phyloP scores from a whole-genome alignment of 2,888 invertebrate genomes.

The Clitarchus hookeri region DNA sequence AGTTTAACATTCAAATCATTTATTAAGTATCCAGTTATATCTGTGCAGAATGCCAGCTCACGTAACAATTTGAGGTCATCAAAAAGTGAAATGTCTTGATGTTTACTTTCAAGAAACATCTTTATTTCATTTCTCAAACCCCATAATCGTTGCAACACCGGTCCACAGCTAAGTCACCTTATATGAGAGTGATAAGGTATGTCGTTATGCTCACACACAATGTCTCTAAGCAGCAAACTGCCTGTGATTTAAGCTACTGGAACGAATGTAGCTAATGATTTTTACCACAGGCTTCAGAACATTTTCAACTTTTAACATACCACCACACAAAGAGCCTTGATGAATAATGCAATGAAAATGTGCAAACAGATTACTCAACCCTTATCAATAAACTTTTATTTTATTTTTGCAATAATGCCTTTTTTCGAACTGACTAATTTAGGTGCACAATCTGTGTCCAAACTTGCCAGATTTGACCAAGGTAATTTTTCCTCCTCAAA shows the following conservation, averaged over 20 bases:
- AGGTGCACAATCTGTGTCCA: too few relatives aligned
- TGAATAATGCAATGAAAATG: conserved; percentile 18
- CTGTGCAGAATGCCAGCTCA: neutral
- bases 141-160: conserved; percentile 5
- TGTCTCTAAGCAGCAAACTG: neutral
- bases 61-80: conserved; percentile 8
- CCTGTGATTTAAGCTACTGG: neutral
- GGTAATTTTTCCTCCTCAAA: conserved; percentile 21
- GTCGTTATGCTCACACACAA: neutral
- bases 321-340: neutral
- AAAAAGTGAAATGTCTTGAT: conserved; percentile 20
- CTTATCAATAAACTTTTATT: neutral
- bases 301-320: neutral
- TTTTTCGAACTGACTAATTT: neutral
- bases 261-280: neutral
- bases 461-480: neutral
- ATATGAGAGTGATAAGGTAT: neutral
- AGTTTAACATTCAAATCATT: conserved; percentile 7
- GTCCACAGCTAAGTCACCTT: neutral
- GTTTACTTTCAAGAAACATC: conserved; percentile 22
- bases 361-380: neutral
- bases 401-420: neutral
- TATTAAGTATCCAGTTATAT: conserved; percentile 11
- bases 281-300: neutral
- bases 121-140: conserved; percentile 24